These are phyloP conservation scores for Tetragonula clypearis DNA, from an alignment of 1,140 invertebrate genomes.

Conservation along the genomic window DNA sequence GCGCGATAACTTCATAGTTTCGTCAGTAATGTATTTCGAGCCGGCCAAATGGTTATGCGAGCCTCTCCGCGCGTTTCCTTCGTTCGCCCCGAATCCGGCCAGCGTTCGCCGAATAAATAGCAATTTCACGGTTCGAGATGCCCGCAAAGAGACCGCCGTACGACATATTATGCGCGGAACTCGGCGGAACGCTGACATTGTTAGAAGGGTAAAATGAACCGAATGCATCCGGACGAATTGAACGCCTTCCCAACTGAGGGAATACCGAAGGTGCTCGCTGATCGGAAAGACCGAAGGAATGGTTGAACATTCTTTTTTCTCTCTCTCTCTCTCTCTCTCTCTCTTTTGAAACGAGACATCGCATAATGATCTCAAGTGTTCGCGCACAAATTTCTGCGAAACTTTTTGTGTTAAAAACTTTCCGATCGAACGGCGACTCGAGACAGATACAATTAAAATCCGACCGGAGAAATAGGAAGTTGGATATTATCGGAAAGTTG, in stretches of 20 bases:
- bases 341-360: not conserved
- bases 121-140: conserved; percentile 62
- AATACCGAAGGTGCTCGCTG: too few relatives aligned
- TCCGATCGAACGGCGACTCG: not conserved
- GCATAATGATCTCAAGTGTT: not conserved
- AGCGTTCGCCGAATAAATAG: conserved; percentile 60
- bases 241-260: not conserved
- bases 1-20: conserved; percentile 64
- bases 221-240: not conserved
- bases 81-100: conserved; percentile 2
- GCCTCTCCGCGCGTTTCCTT: conserved; percentile 8
- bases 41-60: conserved; percentile 65
- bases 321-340: too few relatives aligned
- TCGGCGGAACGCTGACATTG: conserved; percentile 39
- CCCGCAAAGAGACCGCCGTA: conserved; percentile 32
- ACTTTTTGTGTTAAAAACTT: not conserved
- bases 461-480: not conserved
- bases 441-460: not conserved
- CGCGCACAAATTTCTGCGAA: not conserved
- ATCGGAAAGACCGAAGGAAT: not conserved
- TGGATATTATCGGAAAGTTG: not conserved
- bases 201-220: conserved; percentile 18
- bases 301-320: not conserved
- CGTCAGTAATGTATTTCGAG: conserved; percentile 64
- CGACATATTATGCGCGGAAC: conserved; percentile 57